Evolutionary conservation across 2,888 invertebrate genomes (phyloP).

Genomic region (Volucella zonaria): DNA sequence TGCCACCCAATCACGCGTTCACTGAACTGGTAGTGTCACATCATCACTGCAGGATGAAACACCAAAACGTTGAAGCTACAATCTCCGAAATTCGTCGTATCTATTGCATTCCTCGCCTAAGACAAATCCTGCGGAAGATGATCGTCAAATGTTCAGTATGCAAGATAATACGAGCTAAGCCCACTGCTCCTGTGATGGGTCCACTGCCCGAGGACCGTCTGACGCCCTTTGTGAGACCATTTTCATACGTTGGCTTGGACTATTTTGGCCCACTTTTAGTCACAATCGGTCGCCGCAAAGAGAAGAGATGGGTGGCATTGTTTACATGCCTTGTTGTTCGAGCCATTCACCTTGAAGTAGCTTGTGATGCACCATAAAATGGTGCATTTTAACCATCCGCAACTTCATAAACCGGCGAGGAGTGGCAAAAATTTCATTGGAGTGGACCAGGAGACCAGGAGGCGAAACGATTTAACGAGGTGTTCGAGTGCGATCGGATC

Average conservation of each 20-base stretch:
- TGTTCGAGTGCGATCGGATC: neutral
- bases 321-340: slow-evolving; percentile 17
- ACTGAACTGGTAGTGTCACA: slow-evolving; percentile 7
- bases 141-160: too few relatives aligned
- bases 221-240: slow-evolving; percentile 63
- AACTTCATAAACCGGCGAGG: slow-evolving; percentile 15
- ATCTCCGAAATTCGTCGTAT: slow-evolving; percentile 21
- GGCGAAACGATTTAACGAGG: slow-evolving; percentile 26
- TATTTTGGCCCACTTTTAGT: slow-evolving; percentile 56
- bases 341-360: slow-evolving; percentile 35
- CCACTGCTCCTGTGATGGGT: slow-evolving; percentile 63
- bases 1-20: slow-evolving; percentile 12
- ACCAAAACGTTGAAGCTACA: slow-evolving; percentile 30
- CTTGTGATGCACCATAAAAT: neutral
- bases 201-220: slow-evolving; percentile 55
- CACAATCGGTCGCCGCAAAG: slow-evolving; percentile 62
- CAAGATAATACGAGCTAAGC: neutral
- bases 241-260: slow-evolving; percentile 57
- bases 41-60: slow-evolving; percentile 28
- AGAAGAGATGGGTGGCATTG: slow-evolving; percentile 52
- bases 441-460: slow-evolving; percentile 31
- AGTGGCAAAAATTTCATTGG: slow-evolving; percentile 55
- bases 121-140: too few relatives aligned
- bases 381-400: too few relatives aligned
- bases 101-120: slow-evolving; percentile 18